phyloP scores from a whole-genome alignment of 2,797 vertebrate genomes.

The Staurois parvus region DNA sequence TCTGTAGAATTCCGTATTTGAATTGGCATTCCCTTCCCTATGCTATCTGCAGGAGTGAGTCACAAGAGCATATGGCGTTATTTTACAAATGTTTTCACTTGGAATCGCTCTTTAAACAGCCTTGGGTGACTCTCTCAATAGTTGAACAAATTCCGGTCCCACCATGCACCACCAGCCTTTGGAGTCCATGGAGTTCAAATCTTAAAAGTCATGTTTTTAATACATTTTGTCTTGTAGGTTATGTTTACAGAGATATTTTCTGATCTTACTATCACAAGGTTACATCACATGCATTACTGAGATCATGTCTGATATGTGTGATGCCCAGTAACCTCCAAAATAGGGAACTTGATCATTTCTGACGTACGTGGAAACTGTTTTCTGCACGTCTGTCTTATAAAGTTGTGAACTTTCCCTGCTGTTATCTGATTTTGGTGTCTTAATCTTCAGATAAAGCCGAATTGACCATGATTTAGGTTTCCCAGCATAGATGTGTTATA shows the following conservation, averaged over 20 bases:
- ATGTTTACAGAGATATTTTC: not conserved
- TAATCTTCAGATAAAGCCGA: not conserved
- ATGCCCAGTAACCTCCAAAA: conserved; percentile 63
- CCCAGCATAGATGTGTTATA: no score
- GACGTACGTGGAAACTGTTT: conserved; percentile 63
- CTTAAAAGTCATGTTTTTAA: not conserved
- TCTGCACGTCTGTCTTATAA: conserved; percentile 19
- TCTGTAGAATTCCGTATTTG: no score
- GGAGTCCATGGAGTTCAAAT: not conserved
- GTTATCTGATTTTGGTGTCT: not conserved
- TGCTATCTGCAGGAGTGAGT: no score
- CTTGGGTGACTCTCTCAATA: no score
- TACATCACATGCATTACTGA: conserved; percentile 66
- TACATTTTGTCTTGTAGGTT: not conserved
- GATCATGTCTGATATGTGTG: conserved; percentile 67
- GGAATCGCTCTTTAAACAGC: no score
- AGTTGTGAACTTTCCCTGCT: not conserved
- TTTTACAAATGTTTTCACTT: no score
- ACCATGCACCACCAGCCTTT: no score
- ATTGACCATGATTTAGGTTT: not conserved
- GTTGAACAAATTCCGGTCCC: no score
- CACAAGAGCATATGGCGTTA: no score
- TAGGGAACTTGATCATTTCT: conserved; percentile 66
- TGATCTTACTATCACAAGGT: conserved; percentile 22
- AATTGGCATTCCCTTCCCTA: no score